These are phyloP conservation scores for Limnephilus rhombicus DNA, from an alignment of 2,888 invertebrate species.

Conservation along the genomic window DNA sequence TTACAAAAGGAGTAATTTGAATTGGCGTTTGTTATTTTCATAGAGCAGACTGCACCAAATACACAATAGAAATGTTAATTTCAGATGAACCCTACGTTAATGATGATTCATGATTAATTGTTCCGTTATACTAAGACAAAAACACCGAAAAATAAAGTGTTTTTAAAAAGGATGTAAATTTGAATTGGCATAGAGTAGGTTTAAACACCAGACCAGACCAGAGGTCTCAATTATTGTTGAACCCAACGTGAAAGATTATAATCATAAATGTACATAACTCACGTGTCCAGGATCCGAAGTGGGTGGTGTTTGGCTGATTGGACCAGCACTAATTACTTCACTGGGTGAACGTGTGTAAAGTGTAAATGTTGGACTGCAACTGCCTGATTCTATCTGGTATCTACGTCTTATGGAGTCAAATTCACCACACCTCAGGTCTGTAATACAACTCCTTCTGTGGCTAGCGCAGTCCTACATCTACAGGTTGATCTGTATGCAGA, in stretches of 20 bases:
- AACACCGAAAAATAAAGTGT: too few relatives aligned
- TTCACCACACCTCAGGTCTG: slow-evolving; percentile 23
- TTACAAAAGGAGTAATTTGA: too few relatives aligned
- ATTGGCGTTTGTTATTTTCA: too few relatives aligned
- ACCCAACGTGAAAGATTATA: not conserved
- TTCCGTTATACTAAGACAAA: too few relatives aligned
- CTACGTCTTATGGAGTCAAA: slow-evolving; percentile 32
- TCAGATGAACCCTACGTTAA: too few relatives aligned
- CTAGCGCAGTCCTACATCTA: not conserved
- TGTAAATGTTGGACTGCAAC: slow-evolving; percentile 9
- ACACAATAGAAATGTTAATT: too few relatives aligned
- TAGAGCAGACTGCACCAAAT: too few relatives aligned
- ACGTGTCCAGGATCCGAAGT: not conserved
- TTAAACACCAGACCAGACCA: not conserved
- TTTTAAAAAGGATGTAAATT: not conserved
- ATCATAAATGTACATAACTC: not conserved
- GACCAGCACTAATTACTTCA: not conserved
- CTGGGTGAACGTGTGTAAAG: slow-evolving; percentile 18
- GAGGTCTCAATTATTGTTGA: not conserved
- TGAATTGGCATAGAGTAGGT: not conserved
- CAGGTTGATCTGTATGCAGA: not conserved
- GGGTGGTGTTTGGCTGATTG: slow-evolving; percentile 8
- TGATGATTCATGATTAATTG: too few relatives aligned
- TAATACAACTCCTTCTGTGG: slow-evolving; percentile 9
- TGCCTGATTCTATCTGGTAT: not conserved